Base-by-base conservation (phyloP, 1,140 invertebrate genomes). In the Oreohelix idahoensis region DNA sequence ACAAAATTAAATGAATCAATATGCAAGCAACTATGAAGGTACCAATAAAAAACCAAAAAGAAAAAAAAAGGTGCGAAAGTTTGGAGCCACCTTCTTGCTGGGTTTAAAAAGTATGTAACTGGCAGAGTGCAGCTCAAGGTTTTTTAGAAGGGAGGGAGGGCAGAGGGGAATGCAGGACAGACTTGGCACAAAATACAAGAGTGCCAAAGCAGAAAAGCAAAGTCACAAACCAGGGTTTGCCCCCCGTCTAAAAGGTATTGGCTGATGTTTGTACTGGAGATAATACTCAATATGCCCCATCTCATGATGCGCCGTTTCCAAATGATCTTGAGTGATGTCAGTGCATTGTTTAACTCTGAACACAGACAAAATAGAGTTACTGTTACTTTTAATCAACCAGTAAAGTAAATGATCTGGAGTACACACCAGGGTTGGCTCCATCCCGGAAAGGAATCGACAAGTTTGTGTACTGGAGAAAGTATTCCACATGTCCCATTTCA, bases 281-380 rank as follows among this genome's bases (percentile, higher is more conserved):
- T 94, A 96, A 89, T 96, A 96, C 83, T 96, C 93, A 36, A 96
- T 94, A 87, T 96, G 96, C 8, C 96, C 96, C 94, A 96, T 94
- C 92, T 96, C 96, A 89, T 96, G 96, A 89, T 96, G 95, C 49
- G 96, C 94, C 0, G 95, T 94, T 77, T 94, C 93, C 74, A 96
- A 94, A 90, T 96, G 95, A 81, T 96, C 93, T 87, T 91, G 88
- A 0, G 85, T 92, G 26, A 91, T 82, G 45, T 88, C 86, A 32
- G 92, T 91, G 83, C 92, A 92, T 87, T 90, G 89, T 79, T 92
- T 92, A 20, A 92, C 91, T 79, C 91, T 91, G 79, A 32, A 73
- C 35, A 53, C 45, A 70, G 63, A 29, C n/a, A 70, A 45, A 17
- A 71, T 26, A 53, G n/a, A n/a, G 17, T 79, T 36, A 66, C 26